Percentiles rank a stretch among this genome's conserved stretches.
Conservation (phyloP, 2,797 vertebrate genomes). For the Meda fulgida region DNA sequence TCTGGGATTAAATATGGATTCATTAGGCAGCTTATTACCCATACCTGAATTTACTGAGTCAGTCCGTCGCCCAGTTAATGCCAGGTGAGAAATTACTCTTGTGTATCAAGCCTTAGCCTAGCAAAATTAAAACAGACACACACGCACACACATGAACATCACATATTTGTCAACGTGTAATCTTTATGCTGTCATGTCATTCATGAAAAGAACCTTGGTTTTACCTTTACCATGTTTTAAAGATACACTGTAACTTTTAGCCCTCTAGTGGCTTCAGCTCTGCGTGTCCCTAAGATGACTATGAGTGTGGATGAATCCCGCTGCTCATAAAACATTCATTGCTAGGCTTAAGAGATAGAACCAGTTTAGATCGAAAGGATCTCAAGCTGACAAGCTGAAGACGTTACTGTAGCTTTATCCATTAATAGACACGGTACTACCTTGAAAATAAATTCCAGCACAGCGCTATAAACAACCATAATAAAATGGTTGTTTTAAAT, state of each 20-base stretch:
- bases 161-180: not conserved
- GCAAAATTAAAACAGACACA: slow-evolving; percentile 25
- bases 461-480: not conserved
- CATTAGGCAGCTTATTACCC: slow-evolving; percentile 51
- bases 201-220: not conserved
- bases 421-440: not conserved
- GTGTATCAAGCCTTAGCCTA: slow-evolving; percentile 25
- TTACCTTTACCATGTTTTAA: not conserved
- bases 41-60: slow-evolving; percentile 54
- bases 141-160: not conserved
- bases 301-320: not conserved
- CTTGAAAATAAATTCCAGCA: not conserved
- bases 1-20: slow-evolving; percentile 50
- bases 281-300: not conserved
- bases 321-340: not conserved
- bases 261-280: not conserved
- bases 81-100: slow-evolving; percentile 54
- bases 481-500: too few species aligned
- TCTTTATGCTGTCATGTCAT: not conserved
- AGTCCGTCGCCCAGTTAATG: slow-evolving; percentile 46
- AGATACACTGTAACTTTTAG: not conserved
- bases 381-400: not conserved
- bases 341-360: not conserved
- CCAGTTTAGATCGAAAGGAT: not conserved
- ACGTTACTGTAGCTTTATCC: not conserved